Conservation (phyloP, 2,113 vertebrate species). For the Zeus faber region DNA sequence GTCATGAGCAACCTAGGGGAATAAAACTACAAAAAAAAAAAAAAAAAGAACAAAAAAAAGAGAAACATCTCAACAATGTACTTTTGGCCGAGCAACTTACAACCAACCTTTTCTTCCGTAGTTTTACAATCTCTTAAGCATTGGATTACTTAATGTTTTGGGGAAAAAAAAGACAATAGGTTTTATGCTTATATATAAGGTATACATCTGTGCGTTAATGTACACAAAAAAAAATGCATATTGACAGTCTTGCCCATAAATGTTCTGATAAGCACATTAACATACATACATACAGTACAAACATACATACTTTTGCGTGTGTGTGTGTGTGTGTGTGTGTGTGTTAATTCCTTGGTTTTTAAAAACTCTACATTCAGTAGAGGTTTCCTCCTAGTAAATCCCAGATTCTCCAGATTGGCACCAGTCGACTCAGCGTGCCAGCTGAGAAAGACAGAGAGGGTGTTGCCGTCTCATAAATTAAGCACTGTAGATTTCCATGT, state of each 20-base stretch:
- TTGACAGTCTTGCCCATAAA: conserved; percentile 63
- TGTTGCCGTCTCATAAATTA: conserved; percentile 56
- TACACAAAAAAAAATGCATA: conserved; percentile 73
- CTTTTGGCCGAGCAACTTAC: conserved; percentile 63
- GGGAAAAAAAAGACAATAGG: conserved; percentile 49
- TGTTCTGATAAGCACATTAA: conserved; percentile 56
- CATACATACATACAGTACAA: conserved; percentile 59
- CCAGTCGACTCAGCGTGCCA: conserved; percentile 70
- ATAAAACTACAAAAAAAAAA: conserved; percentile 40
- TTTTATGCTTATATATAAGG: conserved; percentile 49
- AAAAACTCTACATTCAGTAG: conserved; percentile 77
- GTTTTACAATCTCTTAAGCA: conserved; percentile 64
- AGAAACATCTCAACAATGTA: conserved; percentile 71
- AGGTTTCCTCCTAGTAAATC: conserved; percentile 73
- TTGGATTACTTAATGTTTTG: conserved; percentile 50
- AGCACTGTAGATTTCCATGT: conserved; percentile 42
- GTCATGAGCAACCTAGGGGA: conserved; percentile 84
- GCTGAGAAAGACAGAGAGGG: conserved; percentile 64
- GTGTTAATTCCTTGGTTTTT: conserved; percentile 71
- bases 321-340: too few relatives aligned
- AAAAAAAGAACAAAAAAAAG: conserved; percentile 46
- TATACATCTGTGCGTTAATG: conserved; percentile 64
- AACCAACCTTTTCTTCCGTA: conserved; percentile 29
- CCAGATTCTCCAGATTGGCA: conserved; percentile 77
- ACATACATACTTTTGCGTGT: conserved; percentile 65